phyloP scores from a whole-genome alignment of 1,140 invertebrate species.

The Drosophila repletoides region DNA sequence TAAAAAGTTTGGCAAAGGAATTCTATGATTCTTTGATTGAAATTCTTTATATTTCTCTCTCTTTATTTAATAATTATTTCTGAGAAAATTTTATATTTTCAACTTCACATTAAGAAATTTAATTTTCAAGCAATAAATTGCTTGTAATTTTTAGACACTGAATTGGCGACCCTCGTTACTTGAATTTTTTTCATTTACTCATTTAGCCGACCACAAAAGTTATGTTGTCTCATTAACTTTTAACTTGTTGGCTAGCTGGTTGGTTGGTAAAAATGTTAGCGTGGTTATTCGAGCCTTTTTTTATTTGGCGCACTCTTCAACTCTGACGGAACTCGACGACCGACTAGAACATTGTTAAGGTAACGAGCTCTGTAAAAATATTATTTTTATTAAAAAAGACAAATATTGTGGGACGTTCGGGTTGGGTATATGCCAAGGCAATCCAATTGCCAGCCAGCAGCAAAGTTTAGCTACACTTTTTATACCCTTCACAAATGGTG shows the following conservation, averaged over 20 bases:
- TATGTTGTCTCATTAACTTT: constrained; percentile 82
- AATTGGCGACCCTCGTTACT: constrained; percentile 10
- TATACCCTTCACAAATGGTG: too few relatives aligned
- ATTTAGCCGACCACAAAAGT: constrained; percentile 75
- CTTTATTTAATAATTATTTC: too few relatives aligned
- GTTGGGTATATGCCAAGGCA: constrained; percentile 15
- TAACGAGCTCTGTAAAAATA: constrained; percentile 72
- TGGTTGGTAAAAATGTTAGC: constrained; percentile 40
- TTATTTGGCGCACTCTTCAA: constrained; percentile 53
- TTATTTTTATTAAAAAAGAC: constrained; percentile 71
- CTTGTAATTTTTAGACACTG: not conserved
- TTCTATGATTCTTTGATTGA: too few relatives aligned
- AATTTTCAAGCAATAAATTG: not conserved
- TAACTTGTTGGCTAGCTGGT: constrained; percentile 60
- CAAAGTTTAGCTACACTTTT: not conserved
- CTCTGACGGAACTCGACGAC: constrained; percentile 40
- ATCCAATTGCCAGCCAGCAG: constrained; percentile 41
- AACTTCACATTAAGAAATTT: not conserved
- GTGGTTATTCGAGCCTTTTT: constrained; percentile 70
- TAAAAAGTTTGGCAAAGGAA: too few relatives aligned
- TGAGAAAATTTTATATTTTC: too few relatives aligned
- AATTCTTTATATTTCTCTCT: too few relatives aligned
- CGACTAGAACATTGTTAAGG: constrained; percentile 75
- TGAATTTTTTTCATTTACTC: constrained; percentile 43
- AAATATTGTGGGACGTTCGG: constrained; percentile 54